phyloP scores from a whole-genome alignment of 2,113 vertebrate genomes.

The Theristicus caerulescens region DNA sequence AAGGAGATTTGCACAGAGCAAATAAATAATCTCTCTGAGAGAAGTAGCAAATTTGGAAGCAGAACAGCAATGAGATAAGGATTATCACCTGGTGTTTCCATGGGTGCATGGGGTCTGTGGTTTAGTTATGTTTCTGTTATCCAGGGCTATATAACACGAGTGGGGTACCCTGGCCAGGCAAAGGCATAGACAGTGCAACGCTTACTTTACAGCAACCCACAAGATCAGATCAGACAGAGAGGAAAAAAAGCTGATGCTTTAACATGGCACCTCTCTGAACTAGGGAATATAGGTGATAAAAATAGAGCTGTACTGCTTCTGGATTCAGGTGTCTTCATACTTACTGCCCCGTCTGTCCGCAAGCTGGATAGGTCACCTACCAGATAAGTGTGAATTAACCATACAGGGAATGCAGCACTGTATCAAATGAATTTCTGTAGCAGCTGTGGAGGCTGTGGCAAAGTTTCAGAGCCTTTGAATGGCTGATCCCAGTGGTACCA shows the following conservation, averaged over 20 bases:
- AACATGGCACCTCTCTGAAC: neutral
- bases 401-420: neutral
- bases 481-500: neutral
- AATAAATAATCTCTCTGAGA: neutral
- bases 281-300: neutral
- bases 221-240: neutral
- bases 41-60: neutral
- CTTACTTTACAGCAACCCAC: neutral
- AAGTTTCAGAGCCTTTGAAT: slow-evolving; percentile 7
- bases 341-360: neutral
- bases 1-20: neutral
- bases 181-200: neutral
- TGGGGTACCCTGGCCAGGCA: neutral
- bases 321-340: neutral
- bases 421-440: slow-evolving; percentile 16
- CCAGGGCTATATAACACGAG: neutral
- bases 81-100: neutral
- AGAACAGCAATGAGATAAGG: neutral
- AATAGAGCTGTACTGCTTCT: neutral
- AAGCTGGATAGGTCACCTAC: neutral
- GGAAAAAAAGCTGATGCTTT: neutral
- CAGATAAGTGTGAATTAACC: neutral
- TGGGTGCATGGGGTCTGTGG: neutral
- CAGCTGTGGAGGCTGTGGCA: slow-evolving; percentile 10
- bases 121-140: neutral